Evolutionary conservation across 1,140 invertebrate species (phyloP), one percentile per base, ranked within the genome.

Genomic region (Drosophila nikananu): DNA sequence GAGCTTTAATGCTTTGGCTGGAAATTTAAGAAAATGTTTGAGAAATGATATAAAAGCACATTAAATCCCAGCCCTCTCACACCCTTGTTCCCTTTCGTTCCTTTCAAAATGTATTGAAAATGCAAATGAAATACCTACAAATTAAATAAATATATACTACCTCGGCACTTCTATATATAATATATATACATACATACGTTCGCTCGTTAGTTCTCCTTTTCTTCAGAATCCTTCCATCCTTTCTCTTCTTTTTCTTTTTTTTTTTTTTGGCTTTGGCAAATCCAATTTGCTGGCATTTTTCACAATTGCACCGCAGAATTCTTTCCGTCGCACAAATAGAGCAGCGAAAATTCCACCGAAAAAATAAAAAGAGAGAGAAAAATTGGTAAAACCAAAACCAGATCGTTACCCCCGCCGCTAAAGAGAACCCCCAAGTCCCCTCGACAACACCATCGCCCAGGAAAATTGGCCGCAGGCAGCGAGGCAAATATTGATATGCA

Each of bases 241-340:
- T 54, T 21, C 3, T 5, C 12, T 39, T 1, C 13, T 7, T 21
- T 17, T 10, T n/a, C 9, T 4, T 4, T 4, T 46, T 52, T 52
- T 52, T 51, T 66, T 46, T 66, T 46, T 72, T 8, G 25, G 32
- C 66, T 61, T 55, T 54, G 37, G 35, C 46, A 77, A 83, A 84
- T 86, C 74, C 78, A 86, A 86, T 86, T 86, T 75, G 78, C 74
- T 86, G 65, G 64, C 83, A 86, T 86, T 86, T 86, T 86, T 86
- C 58, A 81, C 59, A 81, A 73, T 52, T 80, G 81, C 71, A 83
- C 44, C 57, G 68, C 64, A 74, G 70, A 37, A 37, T 62, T 54
- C 39, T 46, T 35, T 27, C 17, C 42, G 19, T 35, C 21, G 35
- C 54, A 60, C 42, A 59, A 76, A 77, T 77, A 58, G 35, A 63